Conservation (phyloP, 2,888 invertebrate genomes). For the Drosophila pseudotalamancana region DNA sequence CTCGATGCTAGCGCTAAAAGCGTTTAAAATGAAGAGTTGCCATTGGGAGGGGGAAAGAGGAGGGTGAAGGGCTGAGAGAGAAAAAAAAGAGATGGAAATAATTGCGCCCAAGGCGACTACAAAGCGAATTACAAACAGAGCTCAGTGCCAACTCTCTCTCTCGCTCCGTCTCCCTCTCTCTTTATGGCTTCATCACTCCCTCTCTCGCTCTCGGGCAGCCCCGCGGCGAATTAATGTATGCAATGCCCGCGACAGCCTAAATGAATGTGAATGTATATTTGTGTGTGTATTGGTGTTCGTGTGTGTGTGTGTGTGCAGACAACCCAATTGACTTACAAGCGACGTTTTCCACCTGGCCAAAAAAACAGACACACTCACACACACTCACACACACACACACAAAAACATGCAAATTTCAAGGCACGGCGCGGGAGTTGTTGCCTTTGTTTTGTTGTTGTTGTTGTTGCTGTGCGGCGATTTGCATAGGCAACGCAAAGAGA, state of each 20-base stretch:
- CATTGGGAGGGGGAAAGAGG: neutral
- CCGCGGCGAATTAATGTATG: constrained; percentile 64
- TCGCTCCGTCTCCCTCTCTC: neutral
- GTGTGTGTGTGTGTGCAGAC: constrained; percentile 27
- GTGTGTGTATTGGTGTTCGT: neutral
- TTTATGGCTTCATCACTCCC: neutral
- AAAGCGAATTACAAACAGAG: constrained; percentile 72
- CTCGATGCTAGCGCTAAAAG: constrained; percentile 62
- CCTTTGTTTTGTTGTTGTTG: constrained; percentile 39
- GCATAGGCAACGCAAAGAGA: constrained; percentile 53
- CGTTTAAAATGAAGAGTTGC: constrained; percentile 59
- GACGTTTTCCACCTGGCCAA: constrained; percentile 32
- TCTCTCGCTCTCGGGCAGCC: constrained; percentile 9
- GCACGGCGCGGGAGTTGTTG: constrained; percentile 63
- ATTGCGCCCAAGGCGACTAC: constrained; percentile 78
- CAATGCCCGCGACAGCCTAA: constrained; percentile 56
- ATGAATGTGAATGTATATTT: constrained; percentile 52
- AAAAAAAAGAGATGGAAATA: constrained; percentile 59
- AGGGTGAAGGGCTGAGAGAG: neutral
- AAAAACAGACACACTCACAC: constrained; percentile 2
- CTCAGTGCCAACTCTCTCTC: constrained; percentile 34
- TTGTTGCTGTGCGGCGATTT: constrained; percentile 68
- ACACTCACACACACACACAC: neutral
- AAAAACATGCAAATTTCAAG: constrained; percentile 66
- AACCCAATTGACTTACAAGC: constrained; percentile 65